Base-by-base conservation (phyloP, 2,888 invertebrate species). In the Pterostichus niger region DNA sequence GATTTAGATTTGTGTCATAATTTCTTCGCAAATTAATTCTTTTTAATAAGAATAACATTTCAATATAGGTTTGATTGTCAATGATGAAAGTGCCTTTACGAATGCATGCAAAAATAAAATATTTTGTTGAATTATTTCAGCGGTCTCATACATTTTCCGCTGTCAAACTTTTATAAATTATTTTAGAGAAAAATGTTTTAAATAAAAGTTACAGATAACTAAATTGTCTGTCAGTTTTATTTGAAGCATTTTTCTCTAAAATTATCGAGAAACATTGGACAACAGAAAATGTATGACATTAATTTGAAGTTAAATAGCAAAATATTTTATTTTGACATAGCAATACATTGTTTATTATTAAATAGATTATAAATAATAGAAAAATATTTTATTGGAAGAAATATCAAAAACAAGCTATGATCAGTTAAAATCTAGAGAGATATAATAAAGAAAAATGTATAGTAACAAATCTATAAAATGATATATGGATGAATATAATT, bases 401-500 rank as follows among this genome's bases (percentile, higher is more conserved):
- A 40, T 40, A 40, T 40, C 40, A 40, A 33, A 71, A 52, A 35
- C 24, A 76, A 49, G 33, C 46, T 76, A 54, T 33, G 33, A 11
- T 13, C 13, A 49, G 33, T 76, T 52, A 46, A 73, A 76, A 76
- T 31, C 17, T 49, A 31, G 17, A 76, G 24, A 49, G 15, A 76
- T 76, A 31, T 56, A 56, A 40, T 56, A 17, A 46, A 24, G 10
- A 76, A 54, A 54, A 3, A 76, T 52, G 44, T 71, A 75, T 24
- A 75, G 46, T 52, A 13, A 52, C 11, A 11, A 40, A 6, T 3
- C 9, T 40, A 40, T 40, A 40, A 40, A 9, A 40, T 40, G 40
- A 40, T 40, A 40, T 40, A 40, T 40, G 40, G 85, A 87, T 87
- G 86, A 86, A 87, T 88, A 89, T 88, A 89, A 88, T 89, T 89